These are phyloP conservation scores for Molossus molossus DNA, from an alignment of 2,797 vertebrate genomes.

Conservation along the genomic window DNA sequence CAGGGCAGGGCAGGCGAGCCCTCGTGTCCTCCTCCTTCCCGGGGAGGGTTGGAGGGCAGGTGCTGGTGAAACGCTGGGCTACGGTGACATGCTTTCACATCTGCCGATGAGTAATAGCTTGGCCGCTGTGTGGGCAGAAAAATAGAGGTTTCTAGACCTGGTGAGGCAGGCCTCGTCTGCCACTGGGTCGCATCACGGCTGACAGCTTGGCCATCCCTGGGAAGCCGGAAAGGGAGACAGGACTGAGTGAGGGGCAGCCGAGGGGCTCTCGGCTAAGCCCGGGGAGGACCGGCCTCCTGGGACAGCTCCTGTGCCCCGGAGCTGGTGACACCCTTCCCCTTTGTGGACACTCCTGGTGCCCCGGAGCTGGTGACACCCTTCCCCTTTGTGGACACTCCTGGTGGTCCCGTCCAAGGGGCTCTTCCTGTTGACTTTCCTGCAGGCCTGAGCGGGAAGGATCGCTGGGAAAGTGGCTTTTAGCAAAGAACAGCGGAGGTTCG, in stretches of 20 bases:
- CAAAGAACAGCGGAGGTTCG: background rate
- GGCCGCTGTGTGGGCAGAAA: background rate
- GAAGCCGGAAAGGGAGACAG: background rate
- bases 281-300: background rate
- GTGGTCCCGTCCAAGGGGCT: background rate
- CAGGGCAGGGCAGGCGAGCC: background rate
- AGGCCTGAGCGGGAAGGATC: background rate
- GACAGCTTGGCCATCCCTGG: background rate
- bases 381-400: background rate
- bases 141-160: background rate
- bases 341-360: background rate
- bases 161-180: background rate
- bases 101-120: background rate
- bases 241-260: accelerated
- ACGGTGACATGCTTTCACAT: background rate
- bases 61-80: background rate
- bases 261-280: background rate
- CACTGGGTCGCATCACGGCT: background rate
- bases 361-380: background rate
- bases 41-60: background rate
- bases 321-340: background rate
- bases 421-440: background rate
- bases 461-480: background rate
- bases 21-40: slow-evolving; percentile 57
- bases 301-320: background rate